Conservation (phyloP, 2,113 vertebrate species). For the Bothrops jararaca region DNA sequence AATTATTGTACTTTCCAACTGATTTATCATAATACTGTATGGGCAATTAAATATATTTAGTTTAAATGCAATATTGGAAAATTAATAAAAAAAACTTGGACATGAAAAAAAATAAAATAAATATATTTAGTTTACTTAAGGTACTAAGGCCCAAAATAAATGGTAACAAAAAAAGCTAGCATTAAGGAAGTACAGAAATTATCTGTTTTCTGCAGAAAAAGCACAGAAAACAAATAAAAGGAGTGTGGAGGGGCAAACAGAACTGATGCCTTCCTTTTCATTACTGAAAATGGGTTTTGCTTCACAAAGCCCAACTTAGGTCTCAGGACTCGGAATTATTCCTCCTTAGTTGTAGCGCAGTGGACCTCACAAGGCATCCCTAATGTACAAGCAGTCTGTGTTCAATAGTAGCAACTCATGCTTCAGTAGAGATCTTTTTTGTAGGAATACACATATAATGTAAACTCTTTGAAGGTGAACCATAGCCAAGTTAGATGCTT, state of each 20-base stretch:
- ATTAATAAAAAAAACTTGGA: no score
- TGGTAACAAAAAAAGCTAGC: conserved; percentile 21
- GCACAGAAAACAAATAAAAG: conserved; percentile 35
- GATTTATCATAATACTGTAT: conserved; percentile 23
- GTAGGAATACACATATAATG: neutral
- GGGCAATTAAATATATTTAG: conserved; percentile 8
- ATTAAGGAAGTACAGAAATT: conserved; percentile 9
- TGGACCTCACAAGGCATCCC: conserved; percentile 25
- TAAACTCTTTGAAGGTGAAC: neutral
- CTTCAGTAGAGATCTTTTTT: neutral
- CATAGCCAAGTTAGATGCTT: neutral
- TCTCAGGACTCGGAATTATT: conserved; percentile 20
- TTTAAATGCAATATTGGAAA: no score
- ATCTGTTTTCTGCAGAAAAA: conserved; percentile 35
- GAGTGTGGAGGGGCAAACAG: neutral
- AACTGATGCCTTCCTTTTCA: conserved; percentile 3
- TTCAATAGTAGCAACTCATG: conserved; percentile 17
- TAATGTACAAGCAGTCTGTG: conserved; percentile 44
- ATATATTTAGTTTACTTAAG: conserved; percentile 29
- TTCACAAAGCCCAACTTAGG: neutral
- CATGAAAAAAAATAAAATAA: neutral
- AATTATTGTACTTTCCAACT: conserved; percentile 33
- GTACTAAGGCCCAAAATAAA: conserved; percentile 17
- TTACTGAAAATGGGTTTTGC: conserved; percentile 24
- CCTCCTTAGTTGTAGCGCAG: neutral